A percentile compares a stretch with the other conserved stretches of the same genome.
Evolutionary conservation across 2,888 invertebrate species (phyloP).

Genomic region (Tachystola acroxantha): DNA sequence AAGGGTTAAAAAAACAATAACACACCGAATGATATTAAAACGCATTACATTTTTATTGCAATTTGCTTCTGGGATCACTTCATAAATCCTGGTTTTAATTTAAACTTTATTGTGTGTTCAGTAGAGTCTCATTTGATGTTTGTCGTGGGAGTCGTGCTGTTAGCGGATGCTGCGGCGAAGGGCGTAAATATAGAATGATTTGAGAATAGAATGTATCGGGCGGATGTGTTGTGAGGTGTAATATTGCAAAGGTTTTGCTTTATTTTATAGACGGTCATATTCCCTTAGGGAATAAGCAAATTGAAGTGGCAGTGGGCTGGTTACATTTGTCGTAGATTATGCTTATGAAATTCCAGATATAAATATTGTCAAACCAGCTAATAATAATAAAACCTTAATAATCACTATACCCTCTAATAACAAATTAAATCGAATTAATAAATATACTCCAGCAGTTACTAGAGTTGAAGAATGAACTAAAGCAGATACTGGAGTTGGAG

Average conservation of each 20-base stretch:
- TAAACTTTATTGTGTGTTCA: constrained; percentile 16
- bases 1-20: constrained; percentile 18
- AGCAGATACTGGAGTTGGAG: too few relatives aligned
- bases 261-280: constrained; percentile 11
- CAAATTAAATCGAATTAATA: too few relatives aligned
- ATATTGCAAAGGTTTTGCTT: constrained; percentile 36
- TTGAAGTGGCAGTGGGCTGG: too few relatives aligned
- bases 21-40: constrained; percentile 46
- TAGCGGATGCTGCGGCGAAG: constrained; percentile 39
- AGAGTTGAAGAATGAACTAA: too few relatives aligned
- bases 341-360: too few relatives aligned
- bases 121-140: constrained; percentile 18
- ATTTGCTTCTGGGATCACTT: constrained; percentile 42
- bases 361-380: too few relatives aligned
- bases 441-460: too few relatives aligned
- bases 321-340: too few relatives aligned
- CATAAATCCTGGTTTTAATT: constrained; percentile 11
- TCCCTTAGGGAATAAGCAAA: neutral
- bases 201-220: constrained; percentile 38
- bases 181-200: constrained; percentile 26
- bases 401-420: too few relatives aligned
- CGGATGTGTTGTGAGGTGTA: constrained; percentile 54
- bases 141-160: constrained; percentile 29
- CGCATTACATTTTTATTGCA: constrained; percentile 42
- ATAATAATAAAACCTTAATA: too few relatives aligned